Conservation (phyloP, 2,113 vertebrate genomes). For the Sebastes fasciatus region DNA sequence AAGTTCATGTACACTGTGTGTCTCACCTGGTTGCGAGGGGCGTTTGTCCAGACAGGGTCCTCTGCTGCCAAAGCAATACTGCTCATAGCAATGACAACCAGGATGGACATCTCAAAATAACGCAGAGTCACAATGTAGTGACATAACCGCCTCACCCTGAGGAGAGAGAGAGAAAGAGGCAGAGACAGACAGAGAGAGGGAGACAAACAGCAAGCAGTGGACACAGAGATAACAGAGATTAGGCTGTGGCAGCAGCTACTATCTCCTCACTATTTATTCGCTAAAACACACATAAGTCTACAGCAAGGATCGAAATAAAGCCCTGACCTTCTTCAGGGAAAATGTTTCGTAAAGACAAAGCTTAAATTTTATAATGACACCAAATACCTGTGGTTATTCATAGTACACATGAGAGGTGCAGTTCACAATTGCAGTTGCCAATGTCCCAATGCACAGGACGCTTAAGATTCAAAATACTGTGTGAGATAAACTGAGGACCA, state of each 20-base stretch:
- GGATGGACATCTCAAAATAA: slow-evolving; percentile 98
- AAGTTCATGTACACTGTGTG: neutral
- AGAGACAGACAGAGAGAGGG: neutral
- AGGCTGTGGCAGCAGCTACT: neutral
- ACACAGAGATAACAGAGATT: neutral
- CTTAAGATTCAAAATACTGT: too few species aligned
- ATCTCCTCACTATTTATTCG: neutral
- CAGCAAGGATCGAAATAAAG: neutral
- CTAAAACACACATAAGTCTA: neutral
- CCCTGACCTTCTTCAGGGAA: neutral
- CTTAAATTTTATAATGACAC: neutral
- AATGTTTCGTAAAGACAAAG: neutral
- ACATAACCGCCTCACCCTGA: slow-evolving; percentile 92
- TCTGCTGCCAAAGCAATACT: slow-evolving; percentile 97
- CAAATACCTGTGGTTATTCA: neutral
- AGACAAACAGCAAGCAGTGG: neutral
- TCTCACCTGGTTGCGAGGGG: slow-evolving; percentile 92
- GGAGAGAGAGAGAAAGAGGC: neutral
- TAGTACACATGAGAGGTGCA: neutral
- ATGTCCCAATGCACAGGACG: neutral
- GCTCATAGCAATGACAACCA: slow-evolving; percentile 95
- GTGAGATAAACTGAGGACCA: neutral
- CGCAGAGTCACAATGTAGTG: slow-evolving; percentile 95
- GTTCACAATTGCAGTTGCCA: neutral
- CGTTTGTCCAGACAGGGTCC: slow-evolving; percentile 93